A percentile compares a stretch with the other conserved stretches of the same genome.
Conservation (phyloP, 2,797 vertebrate species). For the Craterocephalus amniculus region DNA sequence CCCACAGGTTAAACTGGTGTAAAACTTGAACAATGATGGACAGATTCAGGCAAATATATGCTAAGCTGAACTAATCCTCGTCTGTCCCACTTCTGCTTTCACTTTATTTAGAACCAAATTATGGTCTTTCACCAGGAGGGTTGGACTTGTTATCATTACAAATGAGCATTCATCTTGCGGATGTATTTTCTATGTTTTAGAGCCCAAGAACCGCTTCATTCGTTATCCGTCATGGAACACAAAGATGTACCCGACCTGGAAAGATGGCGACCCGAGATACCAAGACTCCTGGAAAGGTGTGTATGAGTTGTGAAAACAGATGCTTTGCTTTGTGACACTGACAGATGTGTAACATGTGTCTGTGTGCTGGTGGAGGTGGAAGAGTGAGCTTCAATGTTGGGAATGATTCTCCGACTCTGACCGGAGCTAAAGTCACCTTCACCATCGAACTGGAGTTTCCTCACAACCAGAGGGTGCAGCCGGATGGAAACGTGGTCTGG, state of each 20-base stretch:
- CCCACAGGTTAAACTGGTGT: slow-evolving; percentile 27
- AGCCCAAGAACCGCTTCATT: slow-evolving; percentile 77
- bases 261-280: slow-evolving; percentile 74
- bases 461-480: slow-evolving; percentile 80
- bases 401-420: slow-evolving; percentile 91
- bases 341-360: neutral
- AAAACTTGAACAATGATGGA: neutral
- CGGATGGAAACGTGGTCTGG: slow-evolving; percentile 88
- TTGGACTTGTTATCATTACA: too few relatives aligned
- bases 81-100: neutral
- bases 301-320: neutral
- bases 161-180: neutral
- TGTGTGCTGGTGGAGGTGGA: slow-evolving; percentile 80
- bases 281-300: slow-evolving; percentile 90
- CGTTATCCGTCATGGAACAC: slow-evolving; percentile 86
- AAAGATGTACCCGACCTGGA: slow-evolving; percentile 88
- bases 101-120: neutral
- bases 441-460: slow-evolving; percentile 88
- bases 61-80: neutral
- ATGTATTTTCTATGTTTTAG: slow-evolving; percentile 61
- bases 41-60: neutral
- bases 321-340: too few relatives aligned
- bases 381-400: slow-evolving; percentile 85
- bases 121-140: too few relatives aligned
- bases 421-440: slow-evolving; percentile 89